Conservation (phyloP, 2,797 vertebrate species). For the Liparis tanakae region DNA sequence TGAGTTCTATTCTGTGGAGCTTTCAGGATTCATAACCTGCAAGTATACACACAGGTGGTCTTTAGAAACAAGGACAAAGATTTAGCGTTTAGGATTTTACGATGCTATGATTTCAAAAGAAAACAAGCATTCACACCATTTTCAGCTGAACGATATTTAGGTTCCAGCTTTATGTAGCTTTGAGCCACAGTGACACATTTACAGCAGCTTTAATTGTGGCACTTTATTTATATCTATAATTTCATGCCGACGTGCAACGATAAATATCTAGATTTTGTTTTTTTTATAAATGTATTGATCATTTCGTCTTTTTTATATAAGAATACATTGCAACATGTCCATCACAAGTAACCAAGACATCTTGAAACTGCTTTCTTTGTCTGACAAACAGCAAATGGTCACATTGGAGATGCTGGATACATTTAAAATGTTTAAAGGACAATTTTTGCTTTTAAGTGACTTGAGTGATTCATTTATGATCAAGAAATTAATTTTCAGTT, state of each 20-base stretch:
- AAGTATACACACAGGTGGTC: neutral
- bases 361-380: neutral
- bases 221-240: neutral
- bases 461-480: neutral
- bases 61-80: slow-evolving; percentile 3
- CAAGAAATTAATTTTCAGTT: neutral
- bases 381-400: neutral
- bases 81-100: neutral
- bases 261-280: neutral
- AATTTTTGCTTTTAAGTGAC: neutral
- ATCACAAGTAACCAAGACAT: neutral
- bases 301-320: neutral
- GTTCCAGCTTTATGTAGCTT: neutral
- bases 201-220: neutral
- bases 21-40: neutral
- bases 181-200: neutral
- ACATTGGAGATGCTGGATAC: neutral
- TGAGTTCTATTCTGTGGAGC: slow-evolving; percentile 25
- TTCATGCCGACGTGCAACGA: neutral
- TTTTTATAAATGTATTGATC: neutral
- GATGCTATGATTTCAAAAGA: neutral
- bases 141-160: neutral
- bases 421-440: neutral
- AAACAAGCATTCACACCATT: neutral
- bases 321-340: neutral